Base-by-base conservation (phyloP, 53 echinoderm and acorn worm genomes). In the Mesocentrotus franciscanus region DNA sequence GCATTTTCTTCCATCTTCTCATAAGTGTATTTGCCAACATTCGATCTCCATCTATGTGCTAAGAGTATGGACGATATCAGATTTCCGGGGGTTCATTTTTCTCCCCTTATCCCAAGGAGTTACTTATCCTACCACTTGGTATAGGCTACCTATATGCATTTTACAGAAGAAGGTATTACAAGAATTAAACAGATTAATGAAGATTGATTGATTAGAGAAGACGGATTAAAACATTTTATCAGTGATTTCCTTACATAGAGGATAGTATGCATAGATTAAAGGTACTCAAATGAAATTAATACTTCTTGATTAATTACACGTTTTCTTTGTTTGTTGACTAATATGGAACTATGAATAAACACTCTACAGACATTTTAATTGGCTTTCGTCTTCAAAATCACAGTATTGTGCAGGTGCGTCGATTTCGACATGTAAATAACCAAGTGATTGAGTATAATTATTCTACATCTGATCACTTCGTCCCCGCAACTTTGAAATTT, bases 11-110 rank as follows among this genome's bases (percentile, higher is more conserved):
- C 22, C 90, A 59, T 14, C 61, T 7, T 66, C 71, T 34, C 83
- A 16, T 18, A 56, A 89, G 89, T 89, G 56, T 89, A 56, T 89
- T 89, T 89, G 89, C 89, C 24, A 89, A 89, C 89, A 89, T 89
- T 89, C 89, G 89, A 89, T 89, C 89, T 89, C 56, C 10, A 57
- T 55, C 42, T 20, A 89, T 89, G 89, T 89, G 89, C 89, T n/a
- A 13, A 89, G 89, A 89, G 55, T 59, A 89, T 89, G 89, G 83
- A 34, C 20, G 35, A 42, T n/a, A 83, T 83, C 83, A 42, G 34
- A 83, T 34, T 83, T 83, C 83, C 81, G 36, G 81, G 81, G 35
- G 8, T 16, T 10, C 78, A 2, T 78, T 10, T 85, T 22, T 13
- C 56, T 34, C 36, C 81, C 81, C 33, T n/a, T n/a, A n/a, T n/a